phyloP scores from a whole-genome alignment of 1,140 invertebrate genomes.

The Temnothorax longispinosus region DNA sequence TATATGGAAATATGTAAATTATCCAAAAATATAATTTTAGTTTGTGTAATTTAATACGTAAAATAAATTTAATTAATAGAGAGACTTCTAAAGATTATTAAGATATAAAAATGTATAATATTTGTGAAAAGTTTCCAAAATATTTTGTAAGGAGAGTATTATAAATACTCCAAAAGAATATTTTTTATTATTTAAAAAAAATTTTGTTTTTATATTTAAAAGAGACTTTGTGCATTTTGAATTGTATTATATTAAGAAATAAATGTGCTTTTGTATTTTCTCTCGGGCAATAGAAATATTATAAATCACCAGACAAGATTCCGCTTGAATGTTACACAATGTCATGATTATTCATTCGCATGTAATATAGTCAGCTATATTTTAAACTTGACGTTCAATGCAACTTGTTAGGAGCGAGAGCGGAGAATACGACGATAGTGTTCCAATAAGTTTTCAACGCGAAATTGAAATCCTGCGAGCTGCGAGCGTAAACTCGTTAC shows the following conservation, averaged over 20 bases:
- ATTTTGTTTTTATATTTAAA: no score
- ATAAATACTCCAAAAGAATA: not conserved
- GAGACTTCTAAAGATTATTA: not conserved
- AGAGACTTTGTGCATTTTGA: not conserved
- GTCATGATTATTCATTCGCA: constrained; percentile 35
- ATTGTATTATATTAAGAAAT: not conserved
- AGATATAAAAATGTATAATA: not conserved
- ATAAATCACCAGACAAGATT: not conserved
- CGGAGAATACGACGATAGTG: constrained; percentile 19
- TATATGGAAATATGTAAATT: not conserved
- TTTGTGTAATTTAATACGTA: not conserved
- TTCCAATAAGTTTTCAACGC: constrained; percentile 53
- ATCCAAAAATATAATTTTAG: not conserved
- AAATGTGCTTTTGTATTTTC: not conserved
- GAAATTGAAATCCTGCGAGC: constrained; percentile 55
- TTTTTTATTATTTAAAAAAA: not conserved
- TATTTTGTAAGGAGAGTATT: not conserved
- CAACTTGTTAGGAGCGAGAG: constrained; percentile 32
- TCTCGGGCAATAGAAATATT: not conserved
- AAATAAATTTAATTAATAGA: not conserved
- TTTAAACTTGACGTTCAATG: constrained; percentile 28
- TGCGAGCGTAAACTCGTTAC: constrained; percentile 54
- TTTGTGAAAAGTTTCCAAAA: not conserved
- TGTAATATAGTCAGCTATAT: constrained; percentile 9
- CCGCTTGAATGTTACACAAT: not conserved